phyloP scores from a whole-genome alignment of 1,140 invertebrate species.

The Helicoverpa zea region DNA sequence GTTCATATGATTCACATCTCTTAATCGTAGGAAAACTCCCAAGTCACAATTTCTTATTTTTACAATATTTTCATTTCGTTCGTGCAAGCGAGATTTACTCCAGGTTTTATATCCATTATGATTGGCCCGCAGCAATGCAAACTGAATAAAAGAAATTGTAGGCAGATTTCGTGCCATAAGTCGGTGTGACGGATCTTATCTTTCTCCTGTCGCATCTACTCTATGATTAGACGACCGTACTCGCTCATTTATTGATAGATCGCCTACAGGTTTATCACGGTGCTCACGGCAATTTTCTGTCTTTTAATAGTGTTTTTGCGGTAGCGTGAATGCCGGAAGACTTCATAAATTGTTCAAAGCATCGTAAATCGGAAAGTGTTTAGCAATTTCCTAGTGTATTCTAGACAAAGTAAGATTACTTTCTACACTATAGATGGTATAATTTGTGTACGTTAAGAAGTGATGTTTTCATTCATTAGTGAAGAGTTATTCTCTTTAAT shows the following conservation, averaged over 20 bases:
- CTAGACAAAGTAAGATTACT: constrained; percentile 20
- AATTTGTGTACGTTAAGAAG: too few relatives aligned
- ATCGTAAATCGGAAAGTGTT: constrained; percentile 34
- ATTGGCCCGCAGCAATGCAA: too few relatives aligned
- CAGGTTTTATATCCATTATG: too few relatives aligned
- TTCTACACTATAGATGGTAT: not conserved
- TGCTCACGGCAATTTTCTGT: constrained; percentile 31
- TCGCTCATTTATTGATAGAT: constrained; percentile 41
- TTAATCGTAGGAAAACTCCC: too few relatives aligned
- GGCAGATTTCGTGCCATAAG: not conserved
- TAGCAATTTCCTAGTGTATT: constrained; percentile 31
- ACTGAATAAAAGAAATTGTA: too few relatives aligned
- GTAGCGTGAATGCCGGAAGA: constrained; percentile 32
- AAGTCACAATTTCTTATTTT: too few relatives aligned
- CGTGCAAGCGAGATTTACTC: too few relatives aligned
- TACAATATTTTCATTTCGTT: too few relatives aligned
- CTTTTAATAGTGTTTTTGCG: constrained; percentile 33
- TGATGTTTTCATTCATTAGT: too few relatives aligned
- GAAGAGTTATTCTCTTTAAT: too few relatives aligned
- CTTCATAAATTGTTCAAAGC: constrained; percentile 16
- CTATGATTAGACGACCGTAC: constrained; percentile 29
- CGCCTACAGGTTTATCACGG: constrained; percentile 29
- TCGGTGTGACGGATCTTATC: not conserved
- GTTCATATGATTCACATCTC: too few relatives aligned
- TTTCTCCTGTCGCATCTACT: not conserved